Evolutionary conservation across 2,113 vertebrate genomes (phyloP).

Genomic region (Psettodes erumei): DNA sequence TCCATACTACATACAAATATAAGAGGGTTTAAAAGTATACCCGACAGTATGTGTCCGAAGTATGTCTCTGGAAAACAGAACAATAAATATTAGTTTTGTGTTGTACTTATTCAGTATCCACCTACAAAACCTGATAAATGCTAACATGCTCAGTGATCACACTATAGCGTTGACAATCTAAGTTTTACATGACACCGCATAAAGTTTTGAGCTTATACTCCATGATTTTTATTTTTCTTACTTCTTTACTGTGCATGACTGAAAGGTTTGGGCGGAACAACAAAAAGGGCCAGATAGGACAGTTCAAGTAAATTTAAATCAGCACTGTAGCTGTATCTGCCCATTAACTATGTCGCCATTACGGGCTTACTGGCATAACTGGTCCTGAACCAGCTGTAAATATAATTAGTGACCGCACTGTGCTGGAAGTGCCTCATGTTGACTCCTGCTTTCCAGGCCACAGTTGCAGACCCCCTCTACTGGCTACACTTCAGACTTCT

Average conservation of each 20-base stretch:
- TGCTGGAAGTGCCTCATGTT: conserved; percentile 53
- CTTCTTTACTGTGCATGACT: background rate
- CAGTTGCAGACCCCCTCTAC: conserved; percentile 40
- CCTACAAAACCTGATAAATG: background rate
- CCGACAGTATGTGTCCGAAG: background rate
- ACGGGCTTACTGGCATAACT: conserved; percentile 55
- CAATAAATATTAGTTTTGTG: background rate
- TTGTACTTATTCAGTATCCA: background rate
- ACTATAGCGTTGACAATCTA: background rate
- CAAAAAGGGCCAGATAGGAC: conserved; percentile 1
- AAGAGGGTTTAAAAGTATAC: background rate
- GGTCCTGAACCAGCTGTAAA: conserved; percentile 65
- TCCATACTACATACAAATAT: conserved; percentile 42
- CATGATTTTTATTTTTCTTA: background rate
- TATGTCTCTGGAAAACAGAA: background rate
- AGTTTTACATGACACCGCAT: background rate
- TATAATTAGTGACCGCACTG: conserved; percentile 68
- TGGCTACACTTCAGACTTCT: conserved; percentile 37
- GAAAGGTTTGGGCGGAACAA: background rate
- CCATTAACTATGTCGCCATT: conserved; percentile 45
- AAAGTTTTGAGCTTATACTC: background rate
- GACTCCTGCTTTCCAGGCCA: conserved; percentile 62
- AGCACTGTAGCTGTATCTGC: conserved; percentile 5
- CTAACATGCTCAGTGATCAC: background rate
- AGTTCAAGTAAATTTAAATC: conserved; percentile 1